These are phyloP conservation scores for Siniperca chuatsi DNA, from an alignment of 2,113 vertebrate species.

Conservation along the genomic window DNA sequence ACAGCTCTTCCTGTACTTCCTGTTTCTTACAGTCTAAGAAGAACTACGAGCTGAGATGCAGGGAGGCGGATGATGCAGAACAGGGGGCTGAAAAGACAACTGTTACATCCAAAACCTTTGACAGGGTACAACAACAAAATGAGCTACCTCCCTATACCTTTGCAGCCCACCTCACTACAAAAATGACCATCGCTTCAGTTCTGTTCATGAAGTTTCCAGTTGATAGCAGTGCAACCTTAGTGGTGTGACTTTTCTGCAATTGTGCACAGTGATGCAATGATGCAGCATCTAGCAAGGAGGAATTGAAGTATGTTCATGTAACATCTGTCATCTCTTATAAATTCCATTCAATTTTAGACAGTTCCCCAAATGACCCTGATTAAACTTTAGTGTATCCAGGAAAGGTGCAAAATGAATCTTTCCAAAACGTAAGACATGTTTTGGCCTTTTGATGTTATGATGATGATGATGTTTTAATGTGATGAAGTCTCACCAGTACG, in stretches of 20 bases:
- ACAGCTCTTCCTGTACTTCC: background rate
- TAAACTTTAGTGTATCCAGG: background rate
- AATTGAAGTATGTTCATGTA: background rate
- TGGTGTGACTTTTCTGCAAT: background rate
- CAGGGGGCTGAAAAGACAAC: conserved; percentile 82
- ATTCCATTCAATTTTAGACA: background rate
- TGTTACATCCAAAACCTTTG: conserved; percentile 84
- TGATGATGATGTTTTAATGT: background rate
- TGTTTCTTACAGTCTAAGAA: conserved; percentile 88
- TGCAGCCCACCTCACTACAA: background rate
- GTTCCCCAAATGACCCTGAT: background rate
- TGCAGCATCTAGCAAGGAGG: background rate
- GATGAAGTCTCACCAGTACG: conserved; percentile 1
- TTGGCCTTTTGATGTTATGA: background rate
- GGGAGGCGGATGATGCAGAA: conserved; percentile 89
- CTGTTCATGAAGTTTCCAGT: background rate
- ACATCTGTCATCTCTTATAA: background rate
- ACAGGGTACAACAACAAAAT: conserved; percentile 86
- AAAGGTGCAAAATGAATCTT: background rate
- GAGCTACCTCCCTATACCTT: background rate
- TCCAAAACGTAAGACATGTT: background rate
- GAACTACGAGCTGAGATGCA: conserved; percentile 90
- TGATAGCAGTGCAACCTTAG: background rate
- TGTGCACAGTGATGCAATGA: background rate
- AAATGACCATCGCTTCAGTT: background rate